Evolutionary conservation across 2,113 vertebrate genomes (phyloP).

Genomic region (Pelecanoides urinatrix): DNA sequence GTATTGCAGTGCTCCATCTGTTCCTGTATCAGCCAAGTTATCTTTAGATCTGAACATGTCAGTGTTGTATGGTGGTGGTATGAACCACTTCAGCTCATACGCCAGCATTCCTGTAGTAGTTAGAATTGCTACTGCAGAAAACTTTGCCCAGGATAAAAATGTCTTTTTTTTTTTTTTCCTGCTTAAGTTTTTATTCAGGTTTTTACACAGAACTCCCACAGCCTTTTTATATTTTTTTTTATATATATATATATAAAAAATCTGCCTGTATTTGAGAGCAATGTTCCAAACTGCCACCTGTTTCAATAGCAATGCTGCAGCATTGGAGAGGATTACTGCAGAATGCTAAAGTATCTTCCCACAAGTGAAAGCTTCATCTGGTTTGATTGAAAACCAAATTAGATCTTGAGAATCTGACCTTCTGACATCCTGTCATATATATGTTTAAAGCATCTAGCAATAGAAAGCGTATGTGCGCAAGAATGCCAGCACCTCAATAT

Average conservation of each 20-base stretch:
- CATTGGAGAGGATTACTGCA: not conserved
- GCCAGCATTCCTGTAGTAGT: slow-evolving; percentile 19
- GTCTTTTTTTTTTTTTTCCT: not conserved
- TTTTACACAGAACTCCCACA: slow-evolving; percentile 32
- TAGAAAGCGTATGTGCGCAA: not conserved
- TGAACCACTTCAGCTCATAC: slow-evolving; percentile 8
- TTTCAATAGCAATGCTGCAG: slow-evolving; percentile 20
- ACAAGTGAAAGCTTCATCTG: slow-evolving; percentile 18
- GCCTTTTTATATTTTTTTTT: not conserved
- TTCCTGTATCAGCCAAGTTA: slow-evolving; percentile 25
- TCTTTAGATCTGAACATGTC: slow-evolving; percentile 54
- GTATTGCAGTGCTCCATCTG: slow-evolving; percentile 51
- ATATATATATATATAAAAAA: not conserved
- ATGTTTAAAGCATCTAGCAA: not conserved
- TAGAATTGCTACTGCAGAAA: slow-evolving; percentile 4
- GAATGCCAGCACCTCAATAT: slow-evolving; percentile 6
- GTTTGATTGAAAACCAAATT: slow-evolving; percentile 39
- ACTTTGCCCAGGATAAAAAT: not conserved
- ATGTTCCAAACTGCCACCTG: slow-evolving; percentile 41
- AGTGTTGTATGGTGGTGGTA: slow-evolving; percentile 18
- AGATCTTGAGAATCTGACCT: slow-evolving; percentile 23
- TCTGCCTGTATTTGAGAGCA: not conserved
- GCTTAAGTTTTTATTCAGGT: slow-evolving; percentile 11
- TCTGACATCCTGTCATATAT: slow-evolving; percentile 28
- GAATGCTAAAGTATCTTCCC: slow-evolving; percentile 20